Base-by-base conservation (phyloP, 2,797 vertebrate genomes). In the Anniella stebbinsi region DNA sequence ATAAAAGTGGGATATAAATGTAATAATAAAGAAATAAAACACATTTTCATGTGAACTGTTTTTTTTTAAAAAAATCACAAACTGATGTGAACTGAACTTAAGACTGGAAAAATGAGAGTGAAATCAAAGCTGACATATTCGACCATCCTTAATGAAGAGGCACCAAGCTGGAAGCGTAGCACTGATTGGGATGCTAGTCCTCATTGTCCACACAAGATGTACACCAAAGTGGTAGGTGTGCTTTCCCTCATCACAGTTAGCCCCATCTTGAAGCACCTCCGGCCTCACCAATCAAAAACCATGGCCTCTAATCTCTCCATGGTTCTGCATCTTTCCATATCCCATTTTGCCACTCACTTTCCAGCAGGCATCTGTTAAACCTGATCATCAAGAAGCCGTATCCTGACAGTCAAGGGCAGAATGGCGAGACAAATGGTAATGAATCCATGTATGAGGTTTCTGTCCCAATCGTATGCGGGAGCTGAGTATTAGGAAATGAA, bases 321-420 rank as follows among this genome's bases (percentile, higher is more conserved):
- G 36, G 25, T 77, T 36, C 48, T 83, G 12, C 33, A 75, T 60
- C 70, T 76, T 60, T 54, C 8, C 33, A 83, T 83, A 33, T 66
- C n/a, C 33, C 86, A 88, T 87, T 85, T 90, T 72, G 77, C 25
- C 25, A 60, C 86, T 48, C 17, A 81, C n/a, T 90, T 86, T 81
- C 36, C 57, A 54, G 9, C 8, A 48, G 77, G 45, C 5, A 5
- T 76, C 54, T 63, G 45, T 75, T 76, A 88, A 86, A 23, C 72
- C 72, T 38, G 70, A 86, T 80, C 48, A 51, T 76, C 69, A 88
- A 36, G 30, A 15, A 81, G 11, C 17, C 41, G 33, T 28, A 41
- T 81, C 69, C n/a, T 63, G 48, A 77, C 67, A 48, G 38, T 69
- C 70, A 92, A 90, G 83, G 88, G 18, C 86, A 86, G 80, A 78